These are phyloP conservation scores for Tragelaphus imberbis DNA, from an alignment of 2,113 vertebrate genomes.

Conservation along the genomic window DNA sequence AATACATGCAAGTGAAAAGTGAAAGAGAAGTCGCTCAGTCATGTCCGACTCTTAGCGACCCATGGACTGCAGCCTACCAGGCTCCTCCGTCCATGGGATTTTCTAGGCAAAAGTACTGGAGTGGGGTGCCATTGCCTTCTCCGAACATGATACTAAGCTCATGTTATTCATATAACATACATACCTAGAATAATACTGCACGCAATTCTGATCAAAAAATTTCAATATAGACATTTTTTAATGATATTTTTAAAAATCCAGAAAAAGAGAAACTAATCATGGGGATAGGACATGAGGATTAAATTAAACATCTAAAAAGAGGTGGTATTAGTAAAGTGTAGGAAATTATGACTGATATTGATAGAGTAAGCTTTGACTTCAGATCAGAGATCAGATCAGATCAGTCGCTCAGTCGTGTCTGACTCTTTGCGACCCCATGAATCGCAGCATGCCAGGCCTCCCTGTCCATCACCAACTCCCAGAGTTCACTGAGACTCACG, in stretches of 20 bases:
- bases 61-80: no score
- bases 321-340: background rate
- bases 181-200: background rate
- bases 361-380: background rate
- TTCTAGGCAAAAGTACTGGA: no score
- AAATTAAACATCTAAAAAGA: conserved; percentile 36
- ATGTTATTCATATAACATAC: background rate
- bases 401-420: no score
- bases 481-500: rapidly evolving
- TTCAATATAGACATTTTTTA: background rate
- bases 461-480: no score
- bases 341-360: conserved; percentile 20
- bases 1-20: no score
- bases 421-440: no score
- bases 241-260: background rate
- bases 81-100: no score
- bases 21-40: no score
- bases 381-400: background rate
- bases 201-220: background rate
- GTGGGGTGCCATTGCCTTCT: no score
- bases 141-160: background rate
- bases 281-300: background rate
- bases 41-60: no score
- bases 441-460: no score
- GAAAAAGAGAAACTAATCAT: background rate